Evolutionary conservation across 2,797 vertebrate genomes (phyloP), one percentile per base, ranked within the genome.

Genomic region (Gephyroberyx darwinii): DNA sequence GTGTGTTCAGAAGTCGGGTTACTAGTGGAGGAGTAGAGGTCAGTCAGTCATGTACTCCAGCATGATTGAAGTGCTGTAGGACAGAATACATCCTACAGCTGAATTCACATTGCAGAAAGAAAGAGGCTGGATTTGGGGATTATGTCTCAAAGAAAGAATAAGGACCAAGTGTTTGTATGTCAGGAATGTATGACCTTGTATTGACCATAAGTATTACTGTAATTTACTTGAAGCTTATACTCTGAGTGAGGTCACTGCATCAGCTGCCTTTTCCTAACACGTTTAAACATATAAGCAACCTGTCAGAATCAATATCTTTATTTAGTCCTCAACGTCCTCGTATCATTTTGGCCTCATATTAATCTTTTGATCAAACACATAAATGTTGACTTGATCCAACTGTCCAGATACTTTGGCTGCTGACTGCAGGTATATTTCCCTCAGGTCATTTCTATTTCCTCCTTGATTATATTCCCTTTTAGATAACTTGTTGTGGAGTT

Each of bases 401-500:
- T 61, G n/a, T 77, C 35, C 65, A 78, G 71, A 80, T 82, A 81
- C 71, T 85, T 68, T 70, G 71, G 75, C 80, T 71, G 79, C 33
- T 47, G 5, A 64, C 10, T 8, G 43, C 19, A 37, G 58, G 14
- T 31, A 14, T 13, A 47, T 66, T 67, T 62, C 13, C 6, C 33
- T 39, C 17, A 6, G 10, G 26, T 70, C 48, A 61, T 53, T 48
- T 17, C n/a, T 41, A 39, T 39, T 33, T 8, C 17, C 39, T 20
- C 22, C n/a, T 53, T 41, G 30, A 45, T 55, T 35, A 22, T 50
- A 35, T 73, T 65, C 0, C 17, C 8, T 41, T 52, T 53, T 20
- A 66, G 19, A 69, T 39, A 17, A 66, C 65, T 52, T 26, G 48
- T 59, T 57, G 31, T 77, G 12, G 55, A 65, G 68, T 69, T 52